phyloP scores from a whole-genome alignment of 2,797 vertebrate genomes.

The Tauraco hartlaubi region DNA sequence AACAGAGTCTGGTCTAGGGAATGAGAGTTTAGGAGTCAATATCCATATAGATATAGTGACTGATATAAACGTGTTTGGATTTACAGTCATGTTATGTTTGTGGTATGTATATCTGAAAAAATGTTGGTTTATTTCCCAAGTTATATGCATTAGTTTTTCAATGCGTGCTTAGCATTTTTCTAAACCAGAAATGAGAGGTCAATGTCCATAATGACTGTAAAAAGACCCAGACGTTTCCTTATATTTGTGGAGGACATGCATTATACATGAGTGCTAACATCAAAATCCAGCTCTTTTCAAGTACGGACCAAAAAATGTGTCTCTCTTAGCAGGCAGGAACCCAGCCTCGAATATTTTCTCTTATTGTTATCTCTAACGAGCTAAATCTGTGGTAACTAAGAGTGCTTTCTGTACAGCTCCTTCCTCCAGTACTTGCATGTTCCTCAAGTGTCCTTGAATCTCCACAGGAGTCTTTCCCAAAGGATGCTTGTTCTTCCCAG shows the following conservation, averaged over 20 bases:
- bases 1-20: neutral
- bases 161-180: neutral
- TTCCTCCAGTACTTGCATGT: neutral
- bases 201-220: neutral
- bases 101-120: neutral
- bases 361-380: neutral
- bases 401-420: neutral
- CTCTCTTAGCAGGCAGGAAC: neutral
- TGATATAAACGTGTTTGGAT: neutral
- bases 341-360: neutral
- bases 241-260: neutral
- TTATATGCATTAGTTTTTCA: neutral
- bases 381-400: neutral
- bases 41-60: neutral
- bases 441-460: neutral
- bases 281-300: neutral
- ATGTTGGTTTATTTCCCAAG: neutral
- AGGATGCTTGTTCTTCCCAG: neutral
- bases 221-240: neutral
- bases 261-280: neutral
- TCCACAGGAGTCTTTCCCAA: neutral
- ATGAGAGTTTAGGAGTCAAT: neutral
- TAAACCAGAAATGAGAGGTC: neutral
- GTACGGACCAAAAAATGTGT: neutral
- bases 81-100: neutral